These are phyloP conservation scores for Isurus oxyrinchus DNA, from an alignment of 2,113 vertebrate genomes.

Conservation along the genomic window DNA sequence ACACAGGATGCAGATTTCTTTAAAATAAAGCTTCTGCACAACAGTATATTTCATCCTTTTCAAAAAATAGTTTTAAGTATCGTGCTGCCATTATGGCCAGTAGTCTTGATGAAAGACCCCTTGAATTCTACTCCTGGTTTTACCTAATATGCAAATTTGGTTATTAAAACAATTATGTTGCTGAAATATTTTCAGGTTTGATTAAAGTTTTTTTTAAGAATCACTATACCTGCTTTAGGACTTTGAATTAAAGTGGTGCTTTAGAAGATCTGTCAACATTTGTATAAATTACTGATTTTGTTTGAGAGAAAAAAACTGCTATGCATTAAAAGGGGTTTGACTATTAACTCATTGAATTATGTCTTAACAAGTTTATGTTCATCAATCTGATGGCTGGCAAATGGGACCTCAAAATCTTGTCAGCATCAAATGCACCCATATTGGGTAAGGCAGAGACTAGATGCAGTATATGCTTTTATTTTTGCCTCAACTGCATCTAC, in stretches of 20 bases:
- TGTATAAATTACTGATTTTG: background rate
- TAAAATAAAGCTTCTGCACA: background rate
- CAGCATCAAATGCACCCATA: background rate
- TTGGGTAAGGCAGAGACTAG: background rate
- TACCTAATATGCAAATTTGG: background rate
- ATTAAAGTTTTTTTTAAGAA: background rate
- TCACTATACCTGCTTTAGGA: background rate
- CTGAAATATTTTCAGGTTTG: background rate
- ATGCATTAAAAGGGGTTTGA: background rate
- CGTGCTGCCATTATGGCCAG: background rate
- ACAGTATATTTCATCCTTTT: background rate
- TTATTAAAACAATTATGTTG: background rate
- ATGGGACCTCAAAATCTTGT: background rate
- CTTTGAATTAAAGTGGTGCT: background rate
- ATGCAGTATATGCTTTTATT: background rate
- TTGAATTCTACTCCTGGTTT: background rate
- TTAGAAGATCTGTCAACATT: background rate
- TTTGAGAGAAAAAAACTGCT: background rate
- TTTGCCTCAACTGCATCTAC: background rate
- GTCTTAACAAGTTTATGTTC: too few species aligned
- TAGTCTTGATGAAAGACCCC: background rate
- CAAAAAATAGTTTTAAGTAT: background rate
- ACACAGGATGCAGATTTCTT: constrained; percentile 23
- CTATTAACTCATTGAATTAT: too few species aligned
- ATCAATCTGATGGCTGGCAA: background rate